Base-by-base conservation (phyloP, 2,888 invertebrate species). In the Athalia rosae region DNA sequence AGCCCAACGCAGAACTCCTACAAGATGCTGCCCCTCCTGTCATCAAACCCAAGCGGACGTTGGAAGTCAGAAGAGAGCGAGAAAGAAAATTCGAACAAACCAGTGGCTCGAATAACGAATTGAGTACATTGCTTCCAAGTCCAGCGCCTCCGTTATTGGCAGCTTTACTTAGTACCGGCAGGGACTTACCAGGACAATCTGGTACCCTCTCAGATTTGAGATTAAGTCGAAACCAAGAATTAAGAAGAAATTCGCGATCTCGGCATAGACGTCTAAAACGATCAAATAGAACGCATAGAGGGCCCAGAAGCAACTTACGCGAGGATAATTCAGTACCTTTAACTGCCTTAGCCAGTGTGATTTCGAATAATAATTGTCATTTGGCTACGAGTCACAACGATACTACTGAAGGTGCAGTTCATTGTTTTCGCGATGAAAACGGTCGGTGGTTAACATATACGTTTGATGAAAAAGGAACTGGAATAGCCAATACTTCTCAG, bases 361-460 rank as follows among this genome's bases (percentile, higher is more conserved):
- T 91, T 79, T 89, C 91, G 7, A 90, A 90, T 79, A 90, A 91
- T 45, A 86, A 87, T 15, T 93, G 92, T 41, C 96, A 96, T 86
- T 92, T 96, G 77, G 96, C 96, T 4, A 94, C 93, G 43, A 95
- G 94, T 45, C 95, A 96, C 85, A 95, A 95, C 77, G 97, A 97
- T 85, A 96, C 96, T 0, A 91, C 92, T 4, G 95, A 96, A 84
- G 96, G 96, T 9, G 95, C 96, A 0, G 94, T 96, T 59, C 97
- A 97, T 89, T 96, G 95, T 87, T 96, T 96, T 85, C 93, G 95
- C 88, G 97, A 97, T 85, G 96, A 97, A 86, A 93, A 94, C 84
- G 96, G 96, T 61, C 95, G 96, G 84, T 97, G 96, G 95, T 93
- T 96, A 90, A 95, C 96, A 0, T 95, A 95, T 85, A 95, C 96